Evolutionary conservation across 2,113 vertebrate species (phyloP).

Genomic region (Protobothrops flavoviridis): DNA sequence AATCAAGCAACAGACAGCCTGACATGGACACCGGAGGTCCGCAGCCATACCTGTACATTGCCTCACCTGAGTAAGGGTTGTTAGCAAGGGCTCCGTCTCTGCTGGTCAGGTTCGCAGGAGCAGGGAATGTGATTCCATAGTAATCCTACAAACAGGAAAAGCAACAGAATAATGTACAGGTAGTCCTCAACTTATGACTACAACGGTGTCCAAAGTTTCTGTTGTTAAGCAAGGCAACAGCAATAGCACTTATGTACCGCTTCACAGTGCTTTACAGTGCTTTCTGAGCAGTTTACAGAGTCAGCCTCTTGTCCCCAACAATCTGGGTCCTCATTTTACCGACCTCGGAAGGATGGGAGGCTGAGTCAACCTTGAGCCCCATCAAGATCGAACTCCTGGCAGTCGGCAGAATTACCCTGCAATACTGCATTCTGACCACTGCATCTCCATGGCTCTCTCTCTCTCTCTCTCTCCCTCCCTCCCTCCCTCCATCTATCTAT

Average conservation of each 20-base stretch:
- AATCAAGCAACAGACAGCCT: background rate
- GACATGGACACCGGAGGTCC: background rate
- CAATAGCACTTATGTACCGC: background rate
- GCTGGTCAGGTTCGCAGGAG: conserved; percentile 87
- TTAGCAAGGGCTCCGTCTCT: conserved; percentile 91
- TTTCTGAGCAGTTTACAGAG: background rate
- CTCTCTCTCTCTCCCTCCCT: too few species aligned
- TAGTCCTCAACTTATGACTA: background rate
- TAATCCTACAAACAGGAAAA: conserved; percentile 81
- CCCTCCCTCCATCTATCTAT: too few species aligned
- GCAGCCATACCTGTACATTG: fast-evolving
- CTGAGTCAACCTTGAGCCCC: background rate
- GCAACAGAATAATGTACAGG: background rate
- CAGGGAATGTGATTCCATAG: conserved; percentile 96
- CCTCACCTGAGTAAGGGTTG: conserved; percentile 93
- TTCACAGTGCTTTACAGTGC: background rate
- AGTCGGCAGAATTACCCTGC: too few species aligned
- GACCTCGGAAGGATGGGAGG: background rate
- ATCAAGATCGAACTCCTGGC: too few species aligned
- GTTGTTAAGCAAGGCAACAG: background rate
- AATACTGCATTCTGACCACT: too few species aligned
- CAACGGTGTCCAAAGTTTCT: background rate
- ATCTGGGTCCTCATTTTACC: background rate
- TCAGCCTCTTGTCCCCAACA: background rate
- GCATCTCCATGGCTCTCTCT: too few species aligned